A percentile compares a stretch with the other conserved stretches of the same genome.
phyloP scores from a whole-genome alignment of 2,113 vertebrate species.

The Promerops cafer region DNA sequence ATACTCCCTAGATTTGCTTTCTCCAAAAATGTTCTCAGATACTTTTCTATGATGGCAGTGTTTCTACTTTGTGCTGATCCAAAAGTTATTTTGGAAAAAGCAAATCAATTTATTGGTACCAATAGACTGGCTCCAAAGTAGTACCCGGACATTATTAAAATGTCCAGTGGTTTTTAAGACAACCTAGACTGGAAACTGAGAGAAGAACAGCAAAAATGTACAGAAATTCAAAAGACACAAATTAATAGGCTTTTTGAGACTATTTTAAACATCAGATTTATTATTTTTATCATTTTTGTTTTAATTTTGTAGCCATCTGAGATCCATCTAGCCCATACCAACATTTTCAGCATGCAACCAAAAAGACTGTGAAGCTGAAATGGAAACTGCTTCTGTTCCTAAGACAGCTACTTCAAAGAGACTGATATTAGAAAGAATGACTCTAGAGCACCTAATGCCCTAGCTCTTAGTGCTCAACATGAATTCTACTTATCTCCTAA shows the following conservation, averaged over 20 bases:
- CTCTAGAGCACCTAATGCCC: not conserved
- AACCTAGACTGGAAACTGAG: not conserved
- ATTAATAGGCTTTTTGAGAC: not conserved
- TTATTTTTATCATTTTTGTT: not conserved
- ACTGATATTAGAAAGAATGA: not conserved
- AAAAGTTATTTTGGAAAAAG: not conserved
- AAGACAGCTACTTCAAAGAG: not conserved
- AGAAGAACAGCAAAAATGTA: not conserved
- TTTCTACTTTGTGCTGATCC: not conserved
- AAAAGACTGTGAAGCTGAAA: not conserved
- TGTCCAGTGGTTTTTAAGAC: not conserved
- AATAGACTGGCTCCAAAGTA: not conserved
- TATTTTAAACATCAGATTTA: not conserved
- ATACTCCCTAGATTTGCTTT: not conserved
- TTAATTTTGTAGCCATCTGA: not conserved
- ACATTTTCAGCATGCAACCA: not conserved
- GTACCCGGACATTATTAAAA: not conserved
- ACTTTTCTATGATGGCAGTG: not conserved
- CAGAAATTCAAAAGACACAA: not conserved
- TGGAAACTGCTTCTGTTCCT: not conserved
- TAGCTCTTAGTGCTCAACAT: not conserved
- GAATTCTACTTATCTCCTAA: not conserved
- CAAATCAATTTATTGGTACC: not conserved
- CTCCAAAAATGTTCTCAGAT: not conserved
- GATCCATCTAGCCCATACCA: not conserved